Percentiles rank a stretch among this genome's conserved stretches.
Evolutionary conservation across 2,888 invertebrate species (phyloP).

Genomic region (Timema cristinae): DNA sequence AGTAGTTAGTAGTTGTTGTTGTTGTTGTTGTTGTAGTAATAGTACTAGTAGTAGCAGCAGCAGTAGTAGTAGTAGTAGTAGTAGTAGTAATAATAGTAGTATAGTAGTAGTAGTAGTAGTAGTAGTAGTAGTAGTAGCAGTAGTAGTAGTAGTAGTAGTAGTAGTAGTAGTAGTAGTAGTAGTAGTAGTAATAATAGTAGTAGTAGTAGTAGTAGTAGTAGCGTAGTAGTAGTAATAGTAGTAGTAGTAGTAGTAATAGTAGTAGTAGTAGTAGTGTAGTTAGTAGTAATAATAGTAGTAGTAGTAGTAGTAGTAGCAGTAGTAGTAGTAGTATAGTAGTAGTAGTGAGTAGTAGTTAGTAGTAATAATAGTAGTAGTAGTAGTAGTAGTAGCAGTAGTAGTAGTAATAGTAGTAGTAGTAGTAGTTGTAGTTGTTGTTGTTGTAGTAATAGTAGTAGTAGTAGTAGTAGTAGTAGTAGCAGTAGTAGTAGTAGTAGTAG

Average conservation of each 20-base stretch:
- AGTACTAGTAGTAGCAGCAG: too few species aligned
- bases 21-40: too few species aligned
- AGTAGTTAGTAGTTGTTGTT: too few species aligned
- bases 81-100: too few species aligned
- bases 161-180: constrained; percentile 9
- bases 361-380: constrained; percentile 6
- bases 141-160: constrained; percentile 9
- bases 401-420: constrained; percentile 8
- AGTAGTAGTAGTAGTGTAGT: too few species aligned
- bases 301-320: neutral
- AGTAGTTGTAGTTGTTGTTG: constrained; percentile 9
- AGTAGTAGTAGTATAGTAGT: neutral
- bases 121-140: constrained; percentile 8
- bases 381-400: constrained; percentile 8
- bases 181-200: constrained; percentile 6
- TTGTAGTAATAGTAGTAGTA: constrained; percentile 8
- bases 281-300: neutral
- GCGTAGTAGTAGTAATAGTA: constrained; percentile 2
- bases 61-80: too few species aligned
- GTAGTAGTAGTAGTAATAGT: constrained; percentile 7
- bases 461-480: constrained; percentile 8
- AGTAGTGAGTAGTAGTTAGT: neutral
- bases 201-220: constrained; percentile 9
- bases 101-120: constrained; percentile 8
- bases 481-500: constrained; percentile 9